Evolutionary conservation across 2,888 invertebrate genomes (phyloP).

Genomic region (Ochropacha duplaris): DNA sequence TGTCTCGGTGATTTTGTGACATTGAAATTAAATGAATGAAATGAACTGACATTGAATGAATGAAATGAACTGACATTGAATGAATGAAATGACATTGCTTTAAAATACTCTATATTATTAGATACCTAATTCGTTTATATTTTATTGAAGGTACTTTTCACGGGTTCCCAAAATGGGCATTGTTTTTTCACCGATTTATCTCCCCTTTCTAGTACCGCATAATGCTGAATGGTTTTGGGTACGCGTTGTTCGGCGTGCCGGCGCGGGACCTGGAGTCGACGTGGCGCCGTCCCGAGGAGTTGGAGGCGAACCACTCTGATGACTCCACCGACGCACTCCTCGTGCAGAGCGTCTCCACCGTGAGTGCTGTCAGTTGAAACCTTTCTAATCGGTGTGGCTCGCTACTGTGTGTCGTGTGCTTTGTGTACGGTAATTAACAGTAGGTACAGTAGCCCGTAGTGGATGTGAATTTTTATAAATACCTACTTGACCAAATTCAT

Average conservation of each 20-base stretch:
- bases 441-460: neutral
- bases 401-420: slow-evolving; percentile 21
- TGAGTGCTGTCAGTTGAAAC: slow-evolving; percentile 80
- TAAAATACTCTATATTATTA: no score
- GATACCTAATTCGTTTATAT: no score
- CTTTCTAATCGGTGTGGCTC: slow-evolving; percentile 35
- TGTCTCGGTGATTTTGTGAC: no score
- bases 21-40: no score
- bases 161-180: no score
- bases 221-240: slow-evolving; percentile 92
- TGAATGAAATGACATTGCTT: no score
- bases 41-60: no score
- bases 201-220: slow-evolving; percentile 88
- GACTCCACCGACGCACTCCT: slow-evolving; percentile 80
- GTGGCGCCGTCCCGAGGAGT: slow-evolving; percentile 85
- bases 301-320: slow-evolving; percentile 71
- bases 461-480: neutral
- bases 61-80: no score
- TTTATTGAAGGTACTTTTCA: no score
- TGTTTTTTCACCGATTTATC: neutral
- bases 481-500: neutral
- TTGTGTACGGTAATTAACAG: slow-evolving; percentile 1
- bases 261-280: slow-evolving; percentile 88
- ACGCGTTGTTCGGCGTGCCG: slow-evolving; percentile 89
- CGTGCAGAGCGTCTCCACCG: slow-evolving; percentile 84